These are phyloP conservation scores for Hyperoplus immaculatus DNA, from an alignment of 2,797 vertebrate genomes.

Conservation along the genomic window DNA sequence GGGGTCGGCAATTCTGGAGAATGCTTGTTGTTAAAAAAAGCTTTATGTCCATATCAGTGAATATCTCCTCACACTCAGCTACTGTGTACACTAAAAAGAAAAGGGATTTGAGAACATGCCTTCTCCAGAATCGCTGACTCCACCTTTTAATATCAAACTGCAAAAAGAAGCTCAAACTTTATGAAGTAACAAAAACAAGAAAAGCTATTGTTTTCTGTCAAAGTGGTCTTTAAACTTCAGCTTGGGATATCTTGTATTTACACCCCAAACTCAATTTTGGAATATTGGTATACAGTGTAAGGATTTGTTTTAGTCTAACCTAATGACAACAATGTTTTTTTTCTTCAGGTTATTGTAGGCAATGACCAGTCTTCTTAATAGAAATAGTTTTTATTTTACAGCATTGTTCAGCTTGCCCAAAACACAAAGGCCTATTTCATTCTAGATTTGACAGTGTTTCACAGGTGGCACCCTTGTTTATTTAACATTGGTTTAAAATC, in stretches of 20 bases:
- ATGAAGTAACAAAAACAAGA: neutral
- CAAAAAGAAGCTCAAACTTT: neutral
- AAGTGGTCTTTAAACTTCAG: neutral
- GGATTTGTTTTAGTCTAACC: neutral
- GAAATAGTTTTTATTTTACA: constrained; percentile 95
- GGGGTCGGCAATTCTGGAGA: too few relatives aligned
- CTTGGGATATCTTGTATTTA: neutral
- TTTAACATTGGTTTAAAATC: constrained; percentile 79
- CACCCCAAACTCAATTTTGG: neutral
- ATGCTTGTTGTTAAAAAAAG: too few relatives aligned
- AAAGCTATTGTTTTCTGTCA: neutral
- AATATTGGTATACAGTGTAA: neutral
- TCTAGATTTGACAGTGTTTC: constrained; percentile 82
- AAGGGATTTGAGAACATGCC: too few relatives aligned
- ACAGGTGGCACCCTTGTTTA: constrained; percentile 79
- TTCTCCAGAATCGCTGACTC: too few relatives aligned
- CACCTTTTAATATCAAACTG: neutral
- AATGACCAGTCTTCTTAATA: constrained; percentile 83
- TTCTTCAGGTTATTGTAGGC: constrained; percentile 34
- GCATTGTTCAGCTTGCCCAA: constrained; percentile 90
- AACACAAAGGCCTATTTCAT: constrained; percentile 83
- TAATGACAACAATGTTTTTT: neutral
- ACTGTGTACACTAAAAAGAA: too few relatives aligned
- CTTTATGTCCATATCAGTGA: too few relatives aligned
- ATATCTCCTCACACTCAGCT: too few relatives aligned